Percentiles rank a stretch among this genome's conserved stretches.
phyloP scores from a whole-genome alignment of 2,113 vertebrate species.

The Archocentrus centrarchus region DNA sequence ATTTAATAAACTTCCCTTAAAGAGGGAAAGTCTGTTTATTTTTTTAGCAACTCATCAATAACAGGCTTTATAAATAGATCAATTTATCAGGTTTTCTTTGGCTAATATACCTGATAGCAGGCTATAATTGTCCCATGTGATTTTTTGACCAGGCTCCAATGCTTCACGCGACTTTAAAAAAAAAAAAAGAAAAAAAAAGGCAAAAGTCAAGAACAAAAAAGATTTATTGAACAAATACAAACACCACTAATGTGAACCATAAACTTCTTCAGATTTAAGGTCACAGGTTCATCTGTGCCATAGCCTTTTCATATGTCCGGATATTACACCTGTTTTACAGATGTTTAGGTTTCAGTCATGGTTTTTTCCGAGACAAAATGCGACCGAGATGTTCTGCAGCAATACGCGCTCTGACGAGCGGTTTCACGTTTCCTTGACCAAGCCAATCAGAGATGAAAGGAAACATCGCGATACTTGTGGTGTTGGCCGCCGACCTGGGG shows the following conservation, averaged over 20 bases:
- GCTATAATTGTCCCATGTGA: background rate
- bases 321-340: background rate
- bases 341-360: background rate
- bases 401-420: no score
- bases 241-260: background rate
- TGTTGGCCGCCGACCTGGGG: background rate
- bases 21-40: no score
- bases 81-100: no score
- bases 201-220: background rate
- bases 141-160: background rate
- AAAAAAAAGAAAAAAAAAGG: background rate
- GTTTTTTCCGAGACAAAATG: background rate
- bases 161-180: background rate
- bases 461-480: constrained; percentile 70
- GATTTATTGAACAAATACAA: background rate
- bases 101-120: background rate
- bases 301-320: no score
- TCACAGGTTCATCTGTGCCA: background rate
- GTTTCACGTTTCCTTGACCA: background rate
- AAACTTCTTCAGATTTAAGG: background rate
- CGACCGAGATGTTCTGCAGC: no score
- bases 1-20: no score
- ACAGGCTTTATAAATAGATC: no score
- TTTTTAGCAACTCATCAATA: no score
- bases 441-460: background rate